Percentiles rank a stretch among this genome's conserved stretches.
Evolutionary conservation across 2,888 invertebrate species (phyloP).

Genomic region (Gastrophysa polygoni): DNA sequence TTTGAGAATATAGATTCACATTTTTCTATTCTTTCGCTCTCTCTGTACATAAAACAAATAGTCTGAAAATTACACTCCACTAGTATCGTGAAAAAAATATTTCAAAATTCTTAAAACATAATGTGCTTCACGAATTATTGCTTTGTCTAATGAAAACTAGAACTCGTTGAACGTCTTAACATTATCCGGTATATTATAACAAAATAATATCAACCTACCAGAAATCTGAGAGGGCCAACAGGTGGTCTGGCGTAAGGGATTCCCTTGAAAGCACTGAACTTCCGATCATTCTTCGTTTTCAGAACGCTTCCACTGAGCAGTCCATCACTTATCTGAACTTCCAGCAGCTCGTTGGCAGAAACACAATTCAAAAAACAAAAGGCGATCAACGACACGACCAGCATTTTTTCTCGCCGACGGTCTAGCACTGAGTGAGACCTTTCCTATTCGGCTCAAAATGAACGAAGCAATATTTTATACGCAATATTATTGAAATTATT

Average conservation of each 20-base stretch:
- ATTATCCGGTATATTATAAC: no score
- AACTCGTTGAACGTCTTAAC: no score
- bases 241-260: slow-evolving; percentile 58
- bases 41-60: no score
- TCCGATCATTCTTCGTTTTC: slow-evolving; percentile 53
- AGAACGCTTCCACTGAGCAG: slow-evolving; percentile 53
- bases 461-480: slow-evolving; percentile 3
- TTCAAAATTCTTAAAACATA: no score
- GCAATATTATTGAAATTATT: slow-evolving; percentile 12
- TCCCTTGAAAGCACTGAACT: slow-evolving; percentile 59
- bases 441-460: background rate
- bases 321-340: slow-evolving; percentile 55
- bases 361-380: slow-evolving; percentile 11
- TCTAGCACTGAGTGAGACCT: background rate
- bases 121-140: no score
- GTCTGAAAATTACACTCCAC: no score
- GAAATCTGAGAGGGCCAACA: slow-evolving; percentile 52
- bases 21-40: no score
- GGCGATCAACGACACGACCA: slow-evolving; percentile 7
- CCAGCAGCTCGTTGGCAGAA: slow-evolving; percentile 20
- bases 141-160: no score
- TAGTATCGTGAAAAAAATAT: no score
- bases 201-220: slow-evolving; percentile 43
- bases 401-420: slow-evolving; percentile 4
- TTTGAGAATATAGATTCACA: no score